Base-by-base conservation (phyloP, 2,113 vertebrate species). In the Astatotilapia flaviijosephi region DNA sequence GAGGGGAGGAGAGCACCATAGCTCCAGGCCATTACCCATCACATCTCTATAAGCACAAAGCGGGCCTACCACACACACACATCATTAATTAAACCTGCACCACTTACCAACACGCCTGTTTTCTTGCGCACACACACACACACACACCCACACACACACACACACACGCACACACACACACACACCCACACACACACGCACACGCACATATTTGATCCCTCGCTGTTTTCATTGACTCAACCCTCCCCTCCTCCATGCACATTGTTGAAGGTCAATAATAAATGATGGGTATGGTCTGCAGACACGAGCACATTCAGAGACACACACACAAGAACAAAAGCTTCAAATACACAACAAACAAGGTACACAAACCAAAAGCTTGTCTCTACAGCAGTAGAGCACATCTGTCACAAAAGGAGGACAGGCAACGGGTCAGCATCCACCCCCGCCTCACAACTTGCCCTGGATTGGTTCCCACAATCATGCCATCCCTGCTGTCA, bases 71-170 rank as follows among this genome's bases (percentile, higher is more conserved):
- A 75, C 85, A 79, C 51, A 88, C 86, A 88, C 86, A 73, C 83
- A 88, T 79, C 85, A 90, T 93, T 90, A 93, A 95, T 93, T 90
- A 91, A 91, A 91, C 56, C 84, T 91, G 83, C 86, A 88, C 81
- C 83, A 70, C 83, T 85, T 91, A 87, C 51, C 55, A 58, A 49
- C 9, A n/a, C 26, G 75, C 84, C 31, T 37, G 51, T 53, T 60
- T 83, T 47, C 60, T 26, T 31, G n/a, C 86, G 21, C 21, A 3
- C 21, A 3, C 23, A 23, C 23, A 23, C 23, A 23, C 23, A 3
- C 23, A 3, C 23, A 23, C 23, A 23, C 23, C 3, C 23, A 23
- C 23, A 23, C 23, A 26, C 23, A 26, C 23, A 56, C 11, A 68
- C 49, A 85, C 70, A 47, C 55, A 54, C 55, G 80, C 51, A 70